Evolutionary conservation across 2,888 invertebrate genomes (phyloP).

Genomic region (Ganaspis brasiliensis): DNA sequence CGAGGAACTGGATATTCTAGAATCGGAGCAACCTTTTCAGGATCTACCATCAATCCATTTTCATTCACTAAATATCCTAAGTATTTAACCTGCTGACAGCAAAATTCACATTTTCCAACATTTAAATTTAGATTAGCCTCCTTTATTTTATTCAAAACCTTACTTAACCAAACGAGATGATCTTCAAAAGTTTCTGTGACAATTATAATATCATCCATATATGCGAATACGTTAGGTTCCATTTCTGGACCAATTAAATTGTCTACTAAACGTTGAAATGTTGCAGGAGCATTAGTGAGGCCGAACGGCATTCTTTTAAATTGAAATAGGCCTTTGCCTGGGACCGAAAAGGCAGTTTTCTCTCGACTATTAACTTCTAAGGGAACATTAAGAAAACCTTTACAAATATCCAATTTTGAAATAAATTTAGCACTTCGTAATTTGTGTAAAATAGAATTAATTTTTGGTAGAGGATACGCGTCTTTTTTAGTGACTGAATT

Average conservation of each 20-base stretch:
- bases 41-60: not conserved
- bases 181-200: constrained; percentile 52
- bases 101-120: not conserved
- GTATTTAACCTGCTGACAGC: not conserved
- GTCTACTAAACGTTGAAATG: constrained; percentile 61
- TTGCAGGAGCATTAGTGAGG: constrained; percentile 56
- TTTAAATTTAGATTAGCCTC: constrained; percentile 20
- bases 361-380: constrained; percentile 54
- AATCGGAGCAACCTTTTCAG: constrained; percentile 47
- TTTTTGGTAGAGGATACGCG: constrained; percentile 69
- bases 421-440: constrained; percentile 67
- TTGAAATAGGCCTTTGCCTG: constrained; percentile 42
- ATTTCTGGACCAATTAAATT: constrained; percentile 58
- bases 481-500: constrained; percentile 68
- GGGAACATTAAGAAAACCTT: constrained; percentile 67
- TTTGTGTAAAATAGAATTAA: constrained; percentile 66
- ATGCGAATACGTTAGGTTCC: constrained; percentile 53
- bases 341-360: constrained; percentile 71
- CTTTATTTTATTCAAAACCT: constrained; percentile 40
- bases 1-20: constrained; percentile 60
- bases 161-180: constrained; percentile 43
- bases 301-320: constrained; percentile 47
- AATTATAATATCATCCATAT: constrained; percentile 56
- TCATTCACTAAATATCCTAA: not conserved
- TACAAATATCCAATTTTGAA: constrained; percentile 67